Evolutionary conservation across 64 coral and sea anemone species (phyloP).

Genomic region (Montipora foliosa): DNA sequence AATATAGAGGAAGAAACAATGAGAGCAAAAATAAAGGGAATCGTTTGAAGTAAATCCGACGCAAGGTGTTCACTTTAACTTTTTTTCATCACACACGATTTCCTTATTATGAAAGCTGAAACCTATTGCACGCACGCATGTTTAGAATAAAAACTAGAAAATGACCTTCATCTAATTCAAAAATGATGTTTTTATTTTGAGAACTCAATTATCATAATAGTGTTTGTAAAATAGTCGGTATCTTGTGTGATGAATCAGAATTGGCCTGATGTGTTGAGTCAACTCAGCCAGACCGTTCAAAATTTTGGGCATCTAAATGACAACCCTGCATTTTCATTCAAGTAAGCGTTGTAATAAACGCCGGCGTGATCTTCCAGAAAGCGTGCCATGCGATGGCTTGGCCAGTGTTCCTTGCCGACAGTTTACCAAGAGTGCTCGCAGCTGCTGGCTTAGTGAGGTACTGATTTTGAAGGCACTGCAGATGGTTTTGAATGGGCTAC

Average conservation of each 20-base stretch:
- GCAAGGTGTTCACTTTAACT: too few species aligned
- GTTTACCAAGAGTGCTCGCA: neutral
- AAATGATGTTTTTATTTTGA: conserved; percentile 3
- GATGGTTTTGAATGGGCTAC: conserved; percentile 3
- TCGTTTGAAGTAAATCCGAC: too few species aligned
- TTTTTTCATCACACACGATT: too few species aligned
- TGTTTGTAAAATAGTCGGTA: neutral
- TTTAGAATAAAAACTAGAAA: neutral
- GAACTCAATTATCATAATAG: neutral
- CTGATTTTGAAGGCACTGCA: neutral
- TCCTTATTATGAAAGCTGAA: too few species aligned
- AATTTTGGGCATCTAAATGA: neutral
- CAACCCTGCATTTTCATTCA: neutral
- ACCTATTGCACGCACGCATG: too few species aligned
- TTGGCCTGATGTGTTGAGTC: neutral
- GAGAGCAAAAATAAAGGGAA: too few species aligned
- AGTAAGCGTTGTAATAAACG: neutral
- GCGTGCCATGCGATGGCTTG: neutral
- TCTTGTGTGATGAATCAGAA: neutral
- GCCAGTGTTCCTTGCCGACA: neutral
- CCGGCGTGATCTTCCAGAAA: neutral
- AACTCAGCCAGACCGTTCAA: neutral
- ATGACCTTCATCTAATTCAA: neutral
- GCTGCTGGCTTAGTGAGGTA: neutral
- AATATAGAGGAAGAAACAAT: too few species aligned